Conservation (phyloP, 2,797 vertebrate species). For the Microhierax caerulescens region DNA sequence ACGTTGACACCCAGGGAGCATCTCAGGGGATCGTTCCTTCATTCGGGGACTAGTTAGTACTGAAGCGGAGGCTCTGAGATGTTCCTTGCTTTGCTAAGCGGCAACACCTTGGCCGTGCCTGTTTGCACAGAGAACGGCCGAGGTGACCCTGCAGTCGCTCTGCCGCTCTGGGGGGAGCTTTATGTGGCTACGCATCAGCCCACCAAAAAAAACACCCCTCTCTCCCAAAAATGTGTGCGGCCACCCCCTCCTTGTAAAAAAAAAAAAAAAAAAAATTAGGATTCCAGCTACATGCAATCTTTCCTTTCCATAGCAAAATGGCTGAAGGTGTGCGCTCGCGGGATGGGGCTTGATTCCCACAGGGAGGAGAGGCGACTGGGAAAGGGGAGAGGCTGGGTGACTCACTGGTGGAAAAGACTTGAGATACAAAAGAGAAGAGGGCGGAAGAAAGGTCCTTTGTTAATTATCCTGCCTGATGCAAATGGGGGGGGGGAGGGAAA, state of each 20-base stretch:
- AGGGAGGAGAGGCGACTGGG: background rate
- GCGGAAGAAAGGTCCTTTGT: conserved; percentile 39
- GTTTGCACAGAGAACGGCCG: fast-evolving
- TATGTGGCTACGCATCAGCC: background rate
- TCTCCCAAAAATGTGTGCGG: background rate
- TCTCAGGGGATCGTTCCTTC: background rate
- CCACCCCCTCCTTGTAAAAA: background rate
- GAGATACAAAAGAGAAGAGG: background rate
- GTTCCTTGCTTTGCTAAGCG: background rate
- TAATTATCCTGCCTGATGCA: background rate
- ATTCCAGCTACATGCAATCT: background rate
- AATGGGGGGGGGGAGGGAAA: background rate
- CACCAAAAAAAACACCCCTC: background rate
- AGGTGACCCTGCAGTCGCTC: background rate
- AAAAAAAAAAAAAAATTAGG: background rate
- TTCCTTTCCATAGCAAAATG: background rate
- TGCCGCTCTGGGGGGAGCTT: background rate
- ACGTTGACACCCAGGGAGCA: background rate
- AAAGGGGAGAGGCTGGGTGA: conserved; percentile 31
- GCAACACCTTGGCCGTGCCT: fast-evolving
- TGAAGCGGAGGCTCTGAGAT: background rate
- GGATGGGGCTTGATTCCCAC: background rate
- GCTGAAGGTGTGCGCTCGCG: fast-evolving
- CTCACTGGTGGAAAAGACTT: background rate
- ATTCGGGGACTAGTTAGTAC: background rate